Evolutionary conservation across 2,113 vertebrate genomes (phyloP).

Genomic region (Piaya cayana): DNA sequence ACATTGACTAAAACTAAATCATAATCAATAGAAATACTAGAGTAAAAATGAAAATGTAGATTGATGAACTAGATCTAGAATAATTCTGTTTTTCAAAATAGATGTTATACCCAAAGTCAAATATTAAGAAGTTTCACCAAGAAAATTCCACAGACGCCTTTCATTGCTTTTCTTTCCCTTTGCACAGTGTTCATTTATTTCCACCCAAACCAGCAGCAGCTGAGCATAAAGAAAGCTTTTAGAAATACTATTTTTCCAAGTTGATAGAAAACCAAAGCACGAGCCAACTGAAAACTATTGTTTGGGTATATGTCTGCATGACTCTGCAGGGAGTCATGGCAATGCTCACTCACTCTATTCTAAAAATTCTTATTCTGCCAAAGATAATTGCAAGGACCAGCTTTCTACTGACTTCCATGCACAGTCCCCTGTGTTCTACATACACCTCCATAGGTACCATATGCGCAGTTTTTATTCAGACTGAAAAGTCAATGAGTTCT

Average conservation of each 20-base stretch:
- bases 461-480: neutral
- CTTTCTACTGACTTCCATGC: neutral
- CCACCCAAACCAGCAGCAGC: neutral
- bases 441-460: neutral
- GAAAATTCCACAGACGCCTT: neutral
- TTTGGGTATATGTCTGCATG: slow-evolving; percentile 10
- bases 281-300: neutral
- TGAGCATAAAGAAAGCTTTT: neutral
- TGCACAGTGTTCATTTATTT: neutral
- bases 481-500: slow-evolving; percentile 19
- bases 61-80: neutral
- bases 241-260: neutral
- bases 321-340: neutral
- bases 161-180: slow-evolving; percentile 6
- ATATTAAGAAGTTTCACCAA: neutral
- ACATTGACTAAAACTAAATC: neutral
- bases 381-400: neutral
- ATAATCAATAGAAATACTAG: neutral
- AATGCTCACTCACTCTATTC: neutral
- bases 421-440: neutral
- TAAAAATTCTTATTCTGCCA: neutral
- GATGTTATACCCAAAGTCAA: neutral
- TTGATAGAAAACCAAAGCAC: slow-evolving; percentile 16
- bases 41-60: neutral
- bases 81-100: neutral